Evolutionary conservation across 2,888 invertebrate genomes (phyloP).

Genomic region (Blomia tropicalis): DNA sequence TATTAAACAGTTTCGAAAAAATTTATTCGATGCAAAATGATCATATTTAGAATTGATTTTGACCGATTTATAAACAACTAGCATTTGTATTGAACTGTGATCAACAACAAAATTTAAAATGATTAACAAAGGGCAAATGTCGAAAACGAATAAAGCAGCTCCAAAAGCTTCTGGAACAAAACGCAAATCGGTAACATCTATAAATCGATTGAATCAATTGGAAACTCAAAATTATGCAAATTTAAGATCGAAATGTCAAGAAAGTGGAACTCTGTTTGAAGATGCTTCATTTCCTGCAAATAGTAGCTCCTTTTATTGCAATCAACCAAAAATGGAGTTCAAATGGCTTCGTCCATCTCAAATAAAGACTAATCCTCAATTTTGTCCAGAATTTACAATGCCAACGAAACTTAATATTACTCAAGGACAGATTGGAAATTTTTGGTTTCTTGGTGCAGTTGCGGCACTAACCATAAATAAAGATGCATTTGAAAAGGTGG

Average conservation of each 20-base stretch:
- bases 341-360: constrained; percentile 4
- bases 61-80: too few relatives aligned
- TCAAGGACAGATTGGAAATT: neutral
- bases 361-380: neutral
- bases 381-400: neutral
- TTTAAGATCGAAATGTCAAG: neutral
- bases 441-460: neutral
- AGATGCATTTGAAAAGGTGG: neutral
- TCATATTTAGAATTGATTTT: too few relatives aligned
- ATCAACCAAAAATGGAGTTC: neutral
- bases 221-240: neutral
- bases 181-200: neutral
- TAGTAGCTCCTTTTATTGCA: constrained; percentile 3
- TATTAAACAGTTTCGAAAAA: too few relatives aligned
- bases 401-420: neutral
- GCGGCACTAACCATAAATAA: neutral
- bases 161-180: neutral
- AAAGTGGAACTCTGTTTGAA: neutral
- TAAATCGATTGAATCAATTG: neutral
- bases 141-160: too few relatives aligned
- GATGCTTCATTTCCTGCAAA: neutral
- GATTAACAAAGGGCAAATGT: too few relatives aligned
- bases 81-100: too few relatives aligned
- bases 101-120: too few relatives aligned
- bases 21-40: too few relatives aligned